Base-by-base conservation (phyloP, 1,140 invertebrate genomes). In the Meloidogyne hapla region DNA sequence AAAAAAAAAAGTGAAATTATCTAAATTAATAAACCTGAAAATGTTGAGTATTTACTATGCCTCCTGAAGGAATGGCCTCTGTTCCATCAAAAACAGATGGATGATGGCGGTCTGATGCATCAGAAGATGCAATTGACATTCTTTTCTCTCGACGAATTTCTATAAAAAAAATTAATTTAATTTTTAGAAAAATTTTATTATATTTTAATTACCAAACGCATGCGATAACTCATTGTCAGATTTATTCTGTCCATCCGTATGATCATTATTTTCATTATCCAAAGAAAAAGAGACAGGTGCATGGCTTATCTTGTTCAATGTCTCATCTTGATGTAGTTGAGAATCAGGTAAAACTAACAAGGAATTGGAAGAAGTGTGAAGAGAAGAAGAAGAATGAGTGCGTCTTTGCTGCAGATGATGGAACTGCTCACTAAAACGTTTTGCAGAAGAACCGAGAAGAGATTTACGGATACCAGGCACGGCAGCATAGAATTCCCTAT, bases 401-500 rank as follows among this genome's bases (percentile, higher is more conserved):
- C 84, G 70, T n/a, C 84, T 74, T 18, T 83, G 81, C 62, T 87
- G 84, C 10, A 86, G 26, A 77, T 87, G 84, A 75, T 87, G 85
- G 38, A 78, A 86, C 21, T 80, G 79, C 64, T 86, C 85, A 48
- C 86, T 84, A 71, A 86, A 86, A 18, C 82, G 77, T 63, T 86
- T 86, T 3, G 85, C 85, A 71, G 83, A 78, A 10, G 84, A 82
- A 6, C 86, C 85, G 2, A 86, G 76, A n/a, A 86, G 71, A 23
- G 77, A 83, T 56, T 87, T 80, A 21, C 86, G 79, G 25, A 86
- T 75, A 15, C 85, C 85, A 6, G 86, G 86, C 1, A 87, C 85
- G 9, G 85, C 85, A n/a, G 85, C 85, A 74, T 87, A 86, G n/a
- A 86, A 77, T 77, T 86, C 85, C 69, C 84, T 86, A 38, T 12